These are phyloP conservation scores for Calliphora vicina DNA, from an alignment of 1,140 invertebrate genomes.

Conservation along the genomic window DNA sequence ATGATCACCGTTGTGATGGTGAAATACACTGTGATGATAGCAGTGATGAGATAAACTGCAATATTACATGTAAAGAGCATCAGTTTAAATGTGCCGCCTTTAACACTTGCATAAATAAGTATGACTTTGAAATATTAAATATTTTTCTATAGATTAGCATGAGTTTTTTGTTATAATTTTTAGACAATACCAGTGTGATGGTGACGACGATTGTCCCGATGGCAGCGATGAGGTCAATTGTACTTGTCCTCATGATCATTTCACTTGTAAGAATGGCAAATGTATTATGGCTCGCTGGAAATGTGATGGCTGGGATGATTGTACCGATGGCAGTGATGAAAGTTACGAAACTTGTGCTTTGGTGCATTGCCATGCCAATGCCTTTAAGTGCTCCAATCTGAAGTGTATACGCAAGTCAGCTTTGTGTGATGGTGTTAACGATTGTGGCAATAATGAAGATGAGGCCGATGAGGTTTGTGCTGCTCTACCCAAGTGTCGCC, in stretches of 20 bases:
- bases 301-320: conserved; percentile 77
- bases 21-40: conserved; percentile 75
- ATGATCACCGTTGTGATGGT: conserved; percentile 73
- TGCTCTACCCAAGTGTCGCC: conserved; percentile 72
- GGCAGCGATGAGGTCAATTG: conserved; percentile 86
- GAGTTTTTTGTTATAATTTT: neutral
- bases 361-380: conserved; percentile 78
- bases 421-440: conserved; percentile 74
- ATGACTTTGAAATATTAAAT: conserved; percentile 35
- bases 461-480: conserved; percentile 69
- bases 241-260: conserved; percentile 91
- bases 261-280: conserved; percentile 90
- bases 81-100: conserved; percentile 68
- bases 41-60: conserved; percentile 74
- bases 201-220: conserved; percentile 93
- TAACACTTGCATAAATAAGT: conserved; percentile 74
- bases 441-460: conserved; percentile 72
- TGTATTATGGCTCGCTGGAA: conserved; percentile 90
- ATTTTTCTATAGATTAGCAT: neutral
- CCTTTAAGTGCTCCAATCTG: conserved; percentile 67
- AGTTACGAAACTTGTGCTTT: conserved; percentile 78
- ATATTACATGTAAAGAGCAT: conserved; percentile 55
- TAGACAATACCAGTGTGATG: conserved; percentile 58
- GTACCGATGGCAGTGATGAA: conserved; percentile 87
- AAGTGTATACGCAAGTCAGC: conserved; percentile 74